Conservation (phyloP, 2,797 vertebrate species). For the Alfaro cultratus region DNA sequence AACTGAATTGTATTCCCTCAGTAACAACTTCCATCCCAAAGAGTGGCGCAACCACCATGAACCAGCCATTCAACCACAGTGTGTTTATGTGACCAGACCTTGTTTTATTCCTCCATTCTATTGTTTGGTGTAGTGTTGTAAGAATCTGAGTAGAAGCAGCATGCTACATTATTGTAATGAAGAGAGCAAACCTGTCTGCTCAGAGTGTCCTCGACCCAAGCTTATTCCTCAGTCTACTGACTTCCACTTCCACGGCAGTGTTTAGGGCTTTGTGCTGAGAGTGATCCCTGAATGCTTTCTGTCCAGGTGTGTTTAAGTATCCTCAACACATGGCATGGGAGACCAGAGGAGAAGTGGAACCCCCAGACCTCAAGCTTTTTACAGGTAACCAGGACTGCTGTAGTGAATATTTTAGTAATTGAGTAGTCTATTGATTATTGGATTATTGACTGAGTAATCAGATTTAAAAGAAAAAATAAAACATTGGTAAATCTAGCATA, state of each 20-base stretch:
- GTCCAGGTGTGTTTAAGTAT: conserved; percentile 98
- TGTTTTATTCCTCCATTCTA: background rate
- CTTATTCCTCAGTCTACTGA: background rate
- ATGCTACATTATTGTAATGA: background rate
- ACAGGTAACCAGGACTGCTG: conserved; percentile 84
- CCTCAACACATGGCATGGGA: conserved; percentile 98
- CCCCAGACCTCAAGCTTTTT: conserved; percentile 99
- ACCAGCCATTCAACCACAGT: background rate
- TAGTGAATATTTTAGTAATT: too few relatives aligned
- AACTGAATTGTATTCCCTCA: background rate
- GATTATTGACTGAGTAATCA: too few relatives aligned
- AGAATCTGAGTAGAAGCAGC: background rate
- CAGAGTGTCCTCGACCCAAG: background rate
- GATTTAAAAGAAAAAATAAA: too few relatives aligned
- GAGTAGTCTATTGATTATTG: too few relatives aligned
- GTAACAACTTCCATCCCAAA: background rate
- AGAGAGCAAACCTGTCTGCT: background rate
- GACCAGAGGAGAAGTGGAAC: conserved; percentile 99
- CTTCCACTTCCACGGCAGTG: background rate
- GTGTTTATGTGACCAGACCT: background rate
- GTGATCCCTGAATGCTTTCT: conserved; percentile 2
- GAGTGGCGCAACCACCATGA: background rate
- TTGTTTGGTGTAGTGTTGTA: background rate
- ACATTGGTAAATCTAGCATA: too few relatives aligned
- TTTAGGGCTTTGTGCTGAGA: background rate